Conservation (phyloP, 2,113 vertebrate species). For the Actenoides lindsayi region DNA sequence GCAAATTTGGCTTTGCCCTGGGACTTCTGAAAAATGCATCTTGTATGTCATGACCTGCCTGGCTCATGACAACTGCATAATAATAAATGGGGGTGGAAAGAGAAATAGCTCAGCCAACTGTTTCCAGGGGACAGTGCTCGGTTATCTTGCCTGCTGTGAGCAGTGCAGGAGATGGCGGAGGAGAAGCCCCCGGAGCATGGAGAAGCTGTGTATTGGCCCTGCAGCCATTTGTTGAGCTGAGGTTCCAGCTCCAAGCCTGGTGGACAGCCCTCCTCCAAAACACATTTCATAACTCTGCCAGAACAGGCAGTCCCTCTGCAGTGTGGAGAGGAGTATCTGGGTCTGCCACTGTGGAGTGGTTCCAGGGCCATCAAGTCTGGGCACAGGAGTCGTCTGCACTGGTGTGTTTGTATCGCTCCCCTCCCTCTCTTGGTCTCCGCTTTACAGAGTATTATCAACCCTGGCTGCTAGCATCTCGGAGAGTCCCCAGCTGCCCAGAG, state of each 20-base stretch:
- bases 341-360: background rate
- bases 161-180: background rate
- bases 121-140: constrained; percentile 37
- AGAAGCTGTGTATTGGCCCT: background rate
- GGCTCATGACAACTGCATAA: constrained; percentile 51
- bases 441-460: background rate
- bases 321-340: background rate
- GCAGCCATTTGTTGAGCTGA: background rate
- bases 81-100: constrained; percentile 49
- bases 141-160: constrained; percentile 22
- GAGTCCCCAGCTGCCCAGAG: constrained; percentile 12
- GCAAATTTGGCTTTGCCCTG: constrained; percentile 36
- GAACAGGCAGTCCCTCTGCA: accelerated
- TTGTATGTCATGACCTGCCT: constrained; percentile 61
- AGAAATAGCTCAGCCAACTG: constrained; percentile 67
- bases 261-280: background rate
- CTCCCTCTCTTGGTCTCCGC: background rate
- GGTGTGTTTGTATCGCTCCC: background rate
- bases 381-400: background rate
- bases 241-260: background rate
- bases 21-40: constrained; percentile 57
- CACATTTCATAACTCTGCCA: background rate
- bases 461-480: background rate
- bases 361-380: background rate
- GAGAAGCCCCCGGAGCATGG: background rate